Evolutionary conservation across 2,888 invertebrate species (phyloP), one percentile per base, ranked within the genome.

Genomic region (Odontomyia ornata): DNA sequence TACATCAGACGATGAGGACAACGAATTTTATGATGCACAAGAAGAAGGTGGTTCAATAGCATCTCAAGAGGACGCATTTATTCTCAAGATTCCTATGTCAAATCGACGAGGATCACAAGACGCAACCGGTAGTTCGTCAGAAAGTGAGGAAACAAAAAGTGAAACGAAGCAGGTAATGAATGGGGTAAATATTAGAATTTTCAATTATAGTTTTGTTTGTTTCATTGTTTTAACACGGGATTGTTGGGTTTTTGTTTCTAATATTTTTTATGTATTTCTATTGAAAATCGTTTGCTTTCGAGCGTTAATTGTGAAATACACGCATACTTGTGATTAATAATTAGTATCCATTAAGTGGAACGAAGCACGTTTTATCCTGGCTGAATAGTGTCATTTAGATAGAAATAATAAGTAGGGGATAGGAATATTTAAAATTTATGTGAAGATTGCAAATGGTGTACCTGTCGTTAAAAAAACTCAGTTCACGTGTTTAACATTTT

Each of bases 21-120:
- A 91, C 84, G 93, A 93, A 83, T 93, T 92, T 86, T 93, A 92
- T 83, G 92, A 93, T 84, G 91, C 91, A 9, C 88, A 90, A 86
- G 91, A 90, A 85, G 89, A 88, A 82, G 88, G 87, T 46, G 86
- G 85, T 80, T 78, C 80, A 57, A 78, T 77, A 72, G 72, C 79
- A 46, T 80, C 80, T 43, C 83, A 87, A 82, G 84, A 86, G 81
- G 88, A 85, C 85, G 89, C 89, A 79, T 92, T 93, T 86, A 91
- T 91, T 83, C 88, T 93, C 80, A 92, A 92, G 88, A 91, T 93
- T 76, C 83, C 76, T 21, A 28, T 76, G 56, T 36, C 67, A 56
- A 67, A 64, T 36, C n/a, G 87, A 75, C 85, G 86, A 77, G 86
- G 85, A 78, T 87, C 87, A 1, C 87, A 88, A 80, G 89, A 85